Conservation (phyloP, 2,113 vertebrate species). For the Microtus richardsoni region DNA sequence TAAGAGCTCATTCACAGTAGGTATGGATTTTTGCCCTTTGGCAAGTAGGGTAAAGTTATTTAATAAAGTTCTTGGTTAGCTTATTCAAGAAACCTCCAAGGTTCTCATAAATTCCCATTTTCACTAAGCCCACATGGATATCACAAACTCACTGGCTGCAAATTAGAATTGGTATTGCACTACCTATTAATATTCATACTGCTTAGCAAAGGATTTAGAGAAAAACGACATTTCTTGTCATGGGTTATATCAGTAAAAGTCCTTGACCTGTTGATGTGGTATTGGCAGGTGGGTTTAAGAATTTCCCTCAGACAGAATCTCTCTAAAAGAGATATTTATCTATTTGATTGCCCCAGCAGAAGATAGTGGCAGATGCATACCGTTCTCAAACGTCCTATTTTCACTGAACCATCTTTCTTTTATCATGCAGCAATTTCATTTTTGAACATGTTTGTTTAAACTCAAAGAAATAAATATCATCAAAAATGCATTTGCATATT, state of each 20-base stretch:
- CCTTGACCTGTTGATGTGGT: slow-evolving; percentile 29
- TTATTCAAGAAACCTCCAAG: neutral
- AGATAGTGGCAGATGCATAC: neutral
- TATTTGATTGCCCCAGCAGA: neutral
- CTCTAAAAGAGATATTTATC: neutral
- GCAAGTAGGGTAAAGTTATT: neutral
- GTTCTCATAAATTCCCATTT: slow-evolving; percentile 32
- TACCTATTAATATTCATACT: slow-evolving; percentile 49
- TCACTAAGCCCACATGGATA: neutral
- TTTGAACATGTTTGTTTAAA: neutral
- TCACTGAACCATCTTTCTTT: neutral
- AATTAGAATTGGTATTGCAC: slow-evolving; percentile 53
- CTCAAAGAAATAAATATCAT: slow-evolving; percentile 40
- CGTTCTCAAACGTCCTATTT: neutral
- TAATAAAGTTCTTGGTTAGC: neutral
- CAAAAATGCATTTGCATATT: neutral
- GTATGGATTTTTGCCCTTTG: neutral
- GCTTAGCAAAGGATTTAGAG: slow-evolving; percentile 10
- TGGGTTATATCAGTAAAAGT: neutral
- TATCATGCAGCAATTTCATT: neutral
- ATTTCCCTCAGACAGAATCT: slow-evolving; percentile 39
- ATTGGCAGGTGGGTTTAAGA: neutral
- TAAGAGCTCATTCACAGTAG: neutral
- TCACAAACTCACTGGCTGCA: slow-evolving; percentile 14
- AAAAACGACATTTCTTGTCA: slow-evolving; percentile 50